Evolutionary conservation across 2,797 vertebrate genomes (phyloP), one percentile per base, ranked within the genome.

Genomic region (Iguana delicatissima): DNA sequence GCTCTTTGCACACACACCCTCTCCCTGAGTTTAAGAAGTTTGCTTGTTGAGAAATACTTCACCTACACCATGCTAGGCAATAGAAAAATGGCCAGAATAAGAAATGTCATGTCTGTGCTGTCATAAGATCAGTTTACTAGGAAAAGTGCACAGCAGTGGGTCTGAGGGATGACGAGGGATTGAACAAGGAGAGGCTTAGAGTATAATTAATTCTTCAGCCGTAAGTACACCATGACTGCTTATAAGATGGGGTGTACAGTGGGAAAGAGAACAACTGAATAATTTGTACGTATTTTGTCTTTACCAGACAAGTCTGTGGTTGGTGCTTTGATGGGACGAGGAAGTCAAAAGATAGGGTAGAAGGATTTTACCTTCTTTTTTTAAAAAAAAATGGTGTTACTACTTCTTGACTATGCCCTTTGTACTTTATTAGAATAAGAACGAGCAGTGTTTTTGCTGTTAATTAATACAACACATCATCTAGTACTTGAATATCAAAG

Each of bases 71-170:
- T 80, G 7, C 59, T 29, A 13, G 76, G 50, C 35, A 42, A 35
- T 69, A 7, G 20, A 42, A 72, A 72, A 57, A 77, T 74, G 32
- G 88, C 29, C 12, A 38, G 29, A 16, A 42, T 57, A 12, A 52
- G 42, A 10, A 74, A 26, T 2, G 2, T 69, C 76, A 59, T 38
- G 50, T 86, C 13, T 81, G 16, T 9, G 6, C 9, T 77, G 72
- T 29, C 55, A 55, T 67, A 2, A 80, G 52, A 91, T 87, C 72
- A 77, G 18, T 87, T 42, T 2, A 8, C 35, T 76, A 42, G 85
- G n/a, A 89, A 89, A 91, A 89, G 69, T 67, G 46, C 84, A 57
- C 20, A 42, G 84, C 46, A 57, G n/a, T 74, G 42, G 74, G 42
- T 81, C 85, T 86, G 79, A 86, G 57, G 64, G 77, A 50, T 55